These are phyloP conservation scores for Siphamia tubifer DNA, from an alignment of 2,113 vertebrate species.

Conservation along the genomic window DNA sequence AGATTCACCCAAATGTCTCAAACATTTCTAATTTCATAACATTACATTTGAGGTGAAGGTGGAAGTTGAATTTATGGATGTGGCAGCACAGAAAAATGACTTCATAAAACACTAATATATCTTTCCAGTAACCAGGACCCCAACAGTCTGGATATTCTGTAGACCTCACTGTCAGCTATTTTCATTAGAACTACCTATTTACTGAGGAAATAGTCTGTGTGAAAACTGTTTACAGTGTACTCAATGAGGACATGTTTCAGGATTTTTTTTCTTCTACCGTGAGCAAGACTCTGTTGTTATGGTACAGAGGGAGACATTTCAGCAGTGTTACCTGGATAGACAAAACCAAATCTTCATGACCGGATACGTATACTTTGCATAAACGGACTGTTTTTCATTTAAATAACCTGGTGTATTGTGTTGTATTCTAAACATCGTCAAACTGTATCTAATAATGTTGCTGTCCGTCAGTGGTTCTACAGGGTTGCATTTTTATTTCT, in stretches of 20 bases:
- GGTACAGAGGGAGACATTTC: no score
- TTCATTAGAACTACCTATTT: background rate
- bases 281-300: no score
- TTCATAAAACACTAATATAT: background rate
- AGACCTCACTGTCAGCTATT: background rate
- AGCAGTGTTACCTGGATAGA: background rate
- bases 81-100: background rate
- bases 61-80: background rate
- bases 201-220: background rate
- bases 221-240: background rate
- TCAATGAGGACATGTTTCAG: background rate
- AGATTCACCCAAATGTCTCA: background rate
- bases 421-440: constrained; percentile 15
- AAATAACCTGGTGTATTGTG: background rate
- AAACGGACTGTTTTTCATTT: background rate
- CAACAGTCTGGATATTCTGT: background rate
- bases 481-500: constrained; percentile 35
- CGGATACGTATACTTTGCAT: background rate
- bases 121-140: background rate
- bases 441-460: constrained; percentile 16
- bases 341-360: background rate
- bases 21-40: background rate
- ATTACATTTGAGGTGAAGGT: background rate
- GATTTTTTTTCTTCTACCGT: background rate
- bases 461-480: constrained; percentile 35